Base-by-base conservation (phyloP, 2,113 vertebrate genomes). In the Chamaetylas fuelleborni region DNA sequence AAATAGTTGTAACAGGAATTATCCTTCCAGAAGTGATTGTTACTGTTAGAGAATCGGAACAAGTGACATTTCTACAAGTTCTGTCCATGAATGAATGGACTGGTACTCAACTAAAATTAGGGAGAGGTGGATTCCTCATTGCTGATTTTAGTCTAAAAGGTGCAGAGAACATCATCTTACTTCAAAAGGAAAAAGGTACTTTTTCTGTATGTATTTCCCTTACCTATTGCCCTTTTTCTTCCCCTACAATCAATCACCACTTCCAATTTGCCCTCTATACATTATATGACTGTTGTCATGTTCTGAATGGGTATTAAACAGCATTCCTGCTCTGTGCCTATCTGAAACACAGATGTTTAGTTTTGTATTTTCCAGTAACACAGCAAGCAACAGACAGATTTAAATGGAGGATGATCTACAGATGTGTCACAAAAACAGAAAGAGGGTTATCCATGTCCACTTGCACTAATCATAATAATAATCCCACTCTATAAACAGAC, bases 401-500 rank as follows among this genome's bases (percentile, higher is more conserved):
- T 95, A 82, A 89, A 95, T 56, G 71, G 61, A 45, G 84, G 70
- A 96, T 94, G 60, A 94, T 88, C 85, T 93, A 92, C 90, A 86
- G 82, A 92, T 96, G 91, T 88, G 91, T 80, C 85, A 87, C 89
- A 92, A 91, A 62, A 91, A 65, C 76, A 83, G 73, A 90, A 92
- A 72, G 92, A 95, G 80, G 91, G 91, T 94, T 94, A 96, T 89
- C 93, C 48, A 62, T 76, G 93, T 94, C 81, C 80, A 90, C 67
- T 93, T 93, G 57, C 69, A 0, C 70, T 97, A 95, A 96, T 96
- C 86, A 58, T 89, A 22, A 88, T 72, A 81, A 94, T 95, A 97
- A 97, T 96, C 90, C 88, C 33, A 14, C 64, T 86, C 67, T 91
- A 42, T 79, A 56, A 92, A 67, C 66, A 87, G 88, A 45, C 74